Evolutionary conservation across 2,113 vertebrate genomes (phyloP).

Genomic region (Halichoerus grypus): DNA sequence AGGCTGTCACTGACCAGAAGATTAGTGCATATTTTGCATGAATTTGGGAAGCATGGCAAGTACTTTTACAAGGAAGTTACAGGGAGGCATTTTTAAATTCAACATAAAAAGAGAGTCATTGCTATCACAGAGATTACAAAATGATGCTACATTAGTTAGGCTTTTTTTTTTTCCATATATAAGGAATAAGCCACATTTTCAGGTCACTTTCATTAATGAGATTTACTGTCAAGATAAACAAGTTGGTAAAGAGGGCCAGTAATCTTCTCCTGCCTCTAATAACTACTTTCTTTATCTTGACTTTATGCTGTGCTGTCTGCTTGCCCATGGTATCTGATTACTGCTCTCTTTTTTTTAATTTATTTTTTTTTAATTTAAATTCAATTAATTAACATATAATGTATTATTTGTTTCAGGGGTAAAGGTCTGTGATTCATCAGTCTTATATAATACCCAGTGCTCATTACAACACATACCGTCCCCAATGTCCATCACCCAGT

Average conservation of each 20-base stretch:
- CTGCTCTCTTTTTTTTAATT: background rate
- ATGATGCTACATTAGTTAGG: background rate
- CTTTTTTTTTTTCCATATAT: background rate
- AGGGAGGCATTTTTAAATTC: background rate
- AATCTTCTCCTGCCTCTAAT: background rate
- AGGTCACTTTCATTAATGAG: background rate
- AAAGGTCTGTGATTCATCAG: background rate
- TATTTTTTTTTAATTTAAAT: background rate
- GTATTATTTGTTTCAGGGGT: background rate
- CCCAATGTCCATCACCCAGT: background rate
- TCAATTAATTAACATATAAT: background rate
- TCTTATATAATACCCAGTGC: background rate
- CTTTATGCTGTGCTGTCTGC: background rate
- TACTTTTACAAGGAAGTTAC: background rate
- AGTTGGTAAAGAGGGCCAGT: background rate
- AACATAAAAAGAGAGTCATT: background rate
- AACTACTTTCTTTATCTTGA: background rate
- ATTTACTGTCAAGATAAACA: background rate
- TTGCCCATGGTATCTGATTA: background rate
- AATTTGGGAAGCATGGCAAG: background rate
- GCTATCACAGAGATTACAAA: background rate
- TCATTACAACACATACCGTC: background rate
- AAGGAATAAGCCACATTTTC: background rate
- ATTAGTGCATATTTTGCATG: no score
- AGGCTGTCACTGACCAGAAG: background rate